Percentiles rank a stretch among this genome's conserved stretches.
Conservation (phyloP, 2,113 vertebrate species). For the Lanius collurio region DNA sequence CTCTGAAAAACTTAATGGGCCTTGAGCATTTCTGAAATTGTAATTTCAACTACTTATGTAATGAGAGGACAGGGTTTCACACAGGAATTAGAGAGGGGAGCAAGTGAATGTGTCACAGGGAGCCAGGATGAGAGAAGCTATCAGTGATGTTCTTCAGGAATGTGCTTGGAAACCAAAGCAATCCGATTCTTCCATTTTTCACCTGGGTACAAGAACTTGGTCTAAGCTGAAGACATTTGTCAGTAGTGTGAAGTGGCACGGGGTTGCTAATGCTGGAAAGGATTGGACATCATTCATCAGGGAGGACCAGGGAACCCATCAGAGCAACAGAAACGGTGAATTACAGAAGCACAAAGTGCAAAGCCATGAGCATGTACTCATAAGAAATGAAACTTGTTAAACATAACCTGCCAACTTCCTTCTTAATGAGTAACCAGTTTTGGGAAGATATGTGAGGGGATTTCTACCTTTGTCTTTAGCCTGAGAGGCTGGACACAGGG, state of each 20-base stretch:
- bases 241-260: background rate
- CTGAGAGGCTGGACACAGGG: background rate
- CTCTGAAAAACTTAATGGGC: background rate
- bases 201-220: background rate
- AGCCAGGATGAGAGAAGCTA: background rate
- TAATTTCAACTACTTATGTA: background rate
- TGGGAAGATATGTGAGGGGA: background rate
- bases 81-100: background rate
- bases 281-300: background rate
- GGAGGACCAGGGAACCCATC: background rate
- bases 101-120: fast-evolving
- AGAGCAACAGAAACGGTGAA: background rate
- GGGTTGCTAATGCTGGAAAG: background rate
- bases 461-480: background rate
- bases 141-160: background rate
- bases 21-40: background rate
- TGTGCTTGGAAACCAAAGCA: fast-evolving
- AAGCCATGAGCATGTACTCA: background rate
- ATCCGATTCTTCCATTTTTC: background rate
- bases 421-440: background rate
- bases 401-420: background rate
- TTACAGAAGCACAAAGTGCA: background rate
- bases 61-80: background rate
- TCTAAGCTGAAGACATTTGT: background rate
- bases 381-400: background rate